phyloP scores from a whole-genome alignment of 2,113 vertebrate species.

The Amia ocellicauda region DNA sequence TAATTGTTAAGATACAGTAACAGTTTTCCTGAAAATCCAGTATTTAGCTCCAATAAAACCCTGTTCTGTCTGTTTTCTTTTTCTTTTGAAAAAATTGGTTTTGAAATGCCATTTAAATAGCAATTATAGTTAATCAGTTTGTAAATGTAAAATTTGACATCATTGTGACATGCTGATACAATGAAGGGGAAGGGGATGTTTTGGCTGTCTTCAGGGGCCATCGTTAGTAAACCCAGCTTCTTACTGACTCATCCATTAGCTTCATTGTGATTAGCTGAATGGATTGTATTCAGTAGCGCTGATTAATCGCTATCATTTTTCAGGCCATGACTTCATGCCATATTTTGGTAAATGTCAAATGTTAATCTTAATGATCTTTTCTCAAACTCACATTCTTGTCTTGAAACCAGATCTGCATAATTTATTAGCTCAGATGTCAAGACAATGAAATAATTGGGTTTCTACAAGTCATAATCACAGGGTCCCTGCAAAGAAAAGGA shows the following conservation, averaged over 20 bases:
- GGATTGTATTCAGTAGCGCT: constrained; percentile 56
- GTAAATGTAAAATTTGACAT: constrained; percentile 48
- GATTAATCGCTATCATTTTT: constrained; percentile 63
- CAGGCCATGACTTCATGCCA: constrained; percentile 47
- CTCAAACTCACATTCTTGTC: constrained; percentile 27
- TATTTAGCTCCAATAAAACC: too few relatives aligned
- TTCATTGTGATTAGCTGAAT: constrained; percentile 57
- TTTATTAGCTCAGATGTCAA: constrained; percentile 51
- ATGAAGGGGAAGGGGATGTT: constrained; percentile 23
- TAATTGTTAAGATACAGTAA: too few relatives aligned
- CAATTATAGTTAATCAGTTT: constrained; percentile 53
- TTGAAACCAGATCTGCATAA: constrained; percentile 43
- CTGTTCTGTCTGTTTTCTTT: too few relatives aligned
- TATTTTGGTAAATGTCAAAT: constrained; percentile 39
- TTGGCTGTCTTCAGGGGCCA: constrained; percentile 13
- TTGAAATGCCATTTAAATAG: constrained; percentile 50
- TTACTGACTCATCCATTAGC: constrained; percentile 44
- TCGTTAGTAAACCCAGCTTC: constrained; percentile 30
- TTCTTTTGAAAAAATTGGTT: constrained; percentile 42
- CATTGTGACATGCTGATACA: constrained; percentile 32
- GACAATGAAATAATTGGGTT: constrained; percentile 52
- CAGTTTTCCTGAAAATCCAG: too few relatives aligned
- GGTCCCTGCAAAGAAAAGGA: constrained; percentile 19
- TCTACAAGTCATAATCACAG: constrained; percentile 38
- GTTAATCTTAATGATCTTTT: constrained; percentile 21